A percentile compares a stretch with the other conserved stretches of the same genome.
Evolutionary conservation across 2,888 invertebrate genomes (phyloP).

Genomic region (Lepetodrilus schrolli): DNA sequence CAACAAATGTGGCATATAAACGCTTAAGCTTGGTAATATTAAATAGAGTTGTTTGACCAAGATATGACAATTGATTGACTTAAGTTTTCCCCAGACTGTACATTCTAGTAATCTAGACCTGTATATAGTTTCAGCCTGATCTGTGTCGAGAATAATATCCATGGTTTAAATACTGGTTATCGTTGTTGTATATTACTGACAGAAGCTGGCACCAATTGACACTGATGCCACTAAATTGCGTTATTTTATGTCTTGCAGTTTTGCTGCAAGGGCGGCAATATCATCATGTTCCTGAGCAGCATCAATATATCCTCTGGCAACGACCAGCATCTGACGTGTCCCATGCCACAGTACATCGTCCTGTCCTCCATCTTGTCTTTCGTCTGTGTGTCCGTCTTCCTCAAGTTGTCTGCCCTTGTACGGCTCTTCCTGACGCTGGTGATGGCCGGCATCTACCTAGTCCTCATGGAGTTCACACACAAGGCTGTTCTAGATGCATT

Average conservation of each 20-base stretch:
- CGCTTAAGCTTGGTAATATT: no score
- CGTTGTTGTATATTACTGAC: no score
- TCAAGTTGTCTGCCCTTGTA: slow-evolving; percentile 87
- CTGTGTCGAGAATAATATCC: no score
- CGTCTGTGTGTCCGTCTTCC: slow-evolving; percentile 88
- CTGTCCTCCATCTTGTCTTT: slow-evolving; percentile 89
- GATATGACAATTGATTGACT: no score
- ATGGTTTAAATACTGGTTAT: no score
- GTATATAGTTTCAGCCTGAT: no score
- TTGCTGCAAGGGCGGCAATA: slow-evolving; percentile 68
- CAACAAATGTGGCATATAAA: no score
- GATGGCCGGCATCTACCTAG: slow-evolving; percentile 86
- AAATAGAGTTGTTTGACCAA: no score
- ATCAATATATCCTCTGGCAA: slow-evolving; percentile 47
- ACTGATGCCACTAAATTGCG: no score
- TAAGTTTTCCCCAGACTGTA: no score
- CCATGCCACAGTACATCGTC: slow-evolving; percentile 88
- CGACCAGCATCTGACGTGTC: slow-evolving; percentile 80
- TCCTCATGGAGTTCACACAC: slow-evolving; percentile 88
- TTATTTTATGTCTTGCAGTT: slow-evolving; percentile 68
- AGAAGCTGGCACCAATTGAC: no score
- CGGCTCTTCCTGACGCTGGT: slow-evolving; percentile 84
- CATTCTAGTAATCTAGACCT: no score
- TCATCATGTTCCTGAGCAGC: slow-evolving; percentile 56
- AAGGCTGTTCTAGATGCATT: slow-evolving; percentile 87